Conservation (phyloP, 2,113 vertebrate species). For the Sapayoa aenigma region DNA sequence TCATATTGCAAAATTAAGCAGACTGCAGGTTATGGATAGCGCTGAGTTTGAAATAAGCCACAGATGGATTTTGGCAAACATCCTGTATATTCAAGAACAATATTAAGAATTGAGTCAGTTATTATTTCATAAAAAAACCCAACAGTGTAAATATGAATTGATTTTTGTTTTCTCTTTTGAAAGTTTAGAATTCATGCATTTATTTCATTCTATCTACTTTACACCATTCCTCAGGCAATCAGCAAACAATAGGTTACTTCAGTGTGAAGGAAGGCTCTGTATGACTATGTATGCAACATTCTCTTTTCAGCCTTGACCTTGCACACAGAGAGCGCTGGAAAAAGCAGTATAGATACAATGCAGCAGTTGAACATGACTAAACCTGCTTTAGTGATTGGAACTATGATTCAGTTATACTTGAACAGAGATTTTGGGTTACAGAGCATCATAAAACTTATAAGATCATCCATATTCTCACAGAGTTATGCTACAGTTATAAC, state of each 20-base stretch:
- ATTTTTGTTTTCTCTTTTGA: neutral
- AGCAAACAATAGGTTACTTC: neutral
- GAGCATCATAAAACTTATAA: neutral
- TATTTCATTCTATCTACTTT: neutral
- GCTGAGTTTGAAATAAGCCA: neutral
- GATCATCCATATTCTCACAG: neutral
- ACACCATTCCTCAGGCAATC: neutral
- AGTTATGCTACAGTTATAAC: neutral
- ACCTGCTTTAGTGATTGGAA: neutral
- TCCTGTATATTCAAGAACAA: neutral
- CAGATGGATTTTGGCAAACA: neutral
- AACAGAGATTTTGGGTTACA: neutral
- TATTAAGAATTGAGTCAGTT: neutral
- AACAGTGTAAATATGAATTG: neutral
- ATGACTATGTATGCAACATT: neutral
- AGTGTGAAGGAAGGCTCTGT: neutral
- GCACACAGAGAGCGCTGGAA: neutral
- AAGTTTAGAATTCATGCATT: neutral
- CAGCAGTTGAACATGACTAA: neutral
- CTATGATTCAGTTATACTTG: neutral
- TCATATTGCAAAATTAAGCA: slow-evolving; percentile 19
- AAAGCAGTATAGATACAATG: neutral
- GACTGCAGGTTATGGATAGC: neutral
- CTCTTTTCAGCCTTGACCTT: neutral
- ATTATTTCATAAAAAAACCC: neutral